Percentiles rank a stretch among this genome's conserved stretches.
Evolutionary conservation across 30 jellyfish, hydroid and myxozoan genomes (phyloP).

Genomic region (Chironex yamaguchii): DNA sequence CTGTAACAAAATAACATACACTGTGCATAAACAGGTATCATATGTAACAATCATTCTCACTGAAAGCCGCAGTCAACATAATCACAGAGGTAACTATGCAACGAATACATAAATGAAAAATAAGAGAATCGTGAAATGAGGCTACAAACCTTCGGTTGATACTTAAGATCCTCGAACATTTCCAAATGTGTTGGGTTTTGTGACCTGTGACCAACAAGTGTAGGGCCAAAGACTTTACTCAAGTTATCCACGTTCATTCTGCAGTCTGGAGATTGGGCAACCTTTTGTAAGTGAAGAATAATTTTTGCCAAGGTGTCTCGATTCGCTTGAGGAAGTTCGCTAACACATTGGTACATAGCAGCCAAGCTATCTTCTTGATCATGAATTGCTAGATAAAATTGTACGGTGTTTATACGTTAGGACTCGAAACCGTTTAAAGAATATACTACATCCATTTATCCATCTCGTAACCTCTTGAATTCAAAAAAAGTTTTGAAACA

Average conservation of each 20-base stretch:
- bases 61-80: too few species aligned
- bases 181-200: slow-evolving; percentile 95
- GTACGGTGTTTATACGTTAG: neutral
- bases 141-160: slow-evolving; percentile 95
- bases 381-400: slow-evolving; percentile 3
- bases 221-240: slow-evolving; percentile 97
- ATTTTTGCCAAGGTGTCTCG: slow-evolving; percentile 93
- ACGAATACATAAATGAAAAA: too few species aligned
- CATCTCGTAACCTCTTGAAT: too few species aligned
- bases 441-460: neutral
- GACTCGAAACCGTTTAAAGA: neutral
- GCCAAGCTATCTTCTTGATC: slow-evolving; percentile 86
- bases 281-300: slow-evolving; percentile 88
- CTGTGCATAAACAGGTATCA: too few species aligned
- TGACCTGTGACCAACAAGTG: slow-evolving; percentile 97
- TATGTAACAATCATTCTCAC: too few species aligned
- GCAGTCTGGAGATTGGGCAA: slow-evolving; percentile 85
- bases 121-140: too few species aligned
- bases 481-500: too few species aligned
- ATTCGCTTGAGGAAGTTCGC: slow-evolving; percentile 94
- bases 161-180: slow-evolving; percentile 92
- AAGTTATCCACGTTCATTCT: slow-evolving; percentile 84
- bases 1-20: too few species aligned
- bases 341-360: slow-evolving; percentile 96
- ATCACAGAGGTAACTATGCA: too few species aligned